These are phyloP conservation scores for Petaurus breviceps DNA, from an alignment of 2,113 vertebrate species.

Conservation along the genomic window DNA sequence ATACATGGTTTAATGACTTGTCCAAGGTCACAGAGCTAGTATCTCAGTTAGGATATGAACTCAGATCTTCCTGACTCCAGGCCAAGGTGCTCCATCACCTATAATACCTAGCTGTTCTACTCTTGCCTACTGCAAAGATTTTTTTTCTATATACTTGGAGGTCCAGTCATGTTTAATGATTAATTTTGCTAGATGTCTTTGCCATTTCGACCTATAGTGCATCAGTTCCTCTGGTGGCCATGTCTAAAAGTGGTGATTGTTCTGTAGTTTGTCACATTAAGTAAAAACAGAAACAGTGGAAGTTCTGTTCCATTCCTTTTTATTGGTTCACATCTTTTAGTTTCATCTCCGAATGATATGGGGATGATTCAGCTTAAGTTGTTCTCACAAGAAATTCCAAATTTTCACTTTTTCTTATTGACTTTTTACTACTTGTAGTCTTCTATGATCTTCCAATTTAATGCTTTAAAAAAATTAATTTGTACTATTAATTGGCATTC, in stretches of 20 bases:
- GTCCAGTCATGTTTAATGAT: background rate
- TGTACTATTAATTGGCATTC: background rate
- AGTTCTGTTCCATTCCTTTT: background rate
- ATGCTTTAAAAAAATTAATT: background rate
- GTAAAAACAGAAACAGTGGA: background rate
- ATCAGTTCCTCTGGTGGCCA: background rate
- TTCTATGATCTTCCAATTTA: background rate
- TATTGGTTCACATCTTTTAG: background rate
- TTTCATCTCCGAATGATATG: background rate
- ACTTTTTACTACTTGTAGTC: background rate
- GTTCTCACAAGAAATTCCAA: background rate
- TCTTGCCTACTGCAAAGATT: background rate
- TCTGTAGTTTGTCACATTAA: background rate
- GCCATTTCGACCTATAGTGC: background rate
- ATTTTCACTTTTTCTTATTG: background rate
- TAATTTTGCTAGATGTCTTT: background rate
- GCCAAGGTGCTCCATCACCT: background rate
- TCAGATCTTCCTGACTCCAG: background rate
- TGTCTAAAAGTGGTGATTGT: background rate
- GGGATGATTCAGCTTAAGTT: background rate
- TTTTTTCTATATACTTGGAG: background rate
- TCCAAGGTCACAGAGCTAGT: background rate
- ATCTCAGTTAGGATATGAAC: background rate
- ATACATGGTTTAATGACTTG: background rate
- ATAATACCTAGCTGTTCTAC: background rate